Percentiles rank a stretch among this genome's conserved stretches.
Evolutionary conservation across 2,797 vertebrate species (phyloP).

Genomic region (Lindbergichthys nudifrons): DNA sequence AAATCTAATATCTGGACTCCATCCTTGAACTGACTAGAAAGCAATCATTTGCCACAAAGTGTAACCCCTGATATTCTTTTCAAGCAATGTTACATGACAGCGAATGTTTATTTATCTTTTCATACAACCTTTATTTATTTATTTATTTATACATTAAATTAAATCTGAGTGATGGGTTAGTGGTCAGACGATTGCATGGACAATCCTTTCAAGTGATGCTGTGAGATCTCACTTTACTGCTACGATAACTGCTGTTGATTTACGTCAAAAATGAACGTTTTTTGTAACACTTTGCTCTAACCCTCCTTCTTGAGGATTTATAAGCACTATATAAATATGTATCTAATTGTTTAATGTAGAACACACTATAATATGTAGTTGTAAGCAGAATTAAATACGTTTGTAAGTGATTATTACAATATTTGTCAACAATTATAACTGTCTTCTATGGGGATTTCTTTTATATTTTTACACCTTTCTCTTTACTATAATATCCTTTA

Average conservation of each 20-base stretch:
- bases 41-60: constrained; percentile 40
- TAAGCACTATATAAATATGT: constrained; percentile 21
- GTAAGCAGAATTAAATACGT: not conserved
- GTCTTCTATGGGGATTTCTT: constrained; percentile 3
- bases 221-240: constrained; percentile 21
- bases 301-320: not conserved
- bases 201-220: constrained; percentile 62
- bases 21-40: constrained; percentile 52
- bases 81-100: constrained; percentile 32
- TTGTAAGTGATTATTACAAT: constrained; percentile 11
- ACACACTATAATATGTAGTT: not conserved
- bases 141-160: constrained; percentile 21
- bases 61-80: constrained; percentile 22
- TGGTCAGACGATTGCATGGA: constrained; percentile 56
- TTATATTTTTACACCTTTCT: constrained; percentile 5
- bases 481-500: constrained; percentile 1
- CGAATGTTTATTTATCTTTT: constrained; percentile 48
- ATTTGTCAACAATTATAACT: constrained; percentile 6
- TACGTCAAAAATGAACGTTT: constrained; percentile 32
- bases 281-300: constrained; percentile 34
- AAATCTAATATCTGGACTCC: constrained; percentile 38
- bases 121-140: constrained; percentile 2
- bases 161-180: constrained; percentile 8
- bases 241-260: constrained; percentile 31
- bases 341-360: constrained; percentile 3